These are phyloP conservation scores for Propithecus deckenii DNA, from an alignment of 2,797 vertebrate species.

Conservation along the genomic window DNA sequence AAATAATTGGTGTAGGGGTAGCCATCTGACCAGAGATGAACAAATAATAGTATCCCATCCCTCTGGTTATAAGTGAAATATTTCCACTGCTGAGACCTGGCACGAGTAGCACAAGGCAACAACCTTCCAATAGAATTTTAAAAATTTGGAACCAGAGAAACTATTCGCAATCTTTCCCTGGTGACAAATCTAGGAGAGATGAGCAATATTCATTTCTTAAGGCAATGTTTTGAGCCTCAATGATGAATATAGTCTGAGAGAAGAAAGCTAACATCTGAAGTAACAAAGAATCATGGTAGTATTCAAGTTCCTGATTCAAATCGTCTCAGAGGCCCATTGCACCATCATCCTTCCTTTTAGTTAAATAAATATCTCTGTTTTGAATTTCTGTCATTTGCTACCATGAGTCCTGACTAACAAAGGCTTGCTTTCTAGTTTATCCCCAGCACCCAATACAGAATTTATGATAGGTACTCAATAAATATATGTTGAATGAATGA, in stretches of 20 bases:
- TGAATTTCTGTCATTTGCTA: not conserved
- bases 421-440: not conserved
- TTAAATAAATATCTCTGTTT: not conserved
- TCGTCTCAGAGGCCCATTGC: not conserved
- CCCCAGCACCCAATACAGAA: not conserved
- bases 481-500: not conserved
- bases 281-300: not conserved
- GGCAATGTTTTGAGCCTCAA: not conserved
- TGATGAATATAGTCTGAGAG: not conserved
- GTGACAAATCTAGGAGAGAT: not conserved
- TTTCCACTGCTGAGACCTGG: not conserved
- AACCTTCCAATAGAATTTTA: not conserved
- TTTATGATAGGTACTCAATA: not conserved
- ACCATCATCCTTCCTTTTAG: not conserved
- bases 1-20: not conserved
- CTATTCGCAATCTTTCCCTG: not conserved
- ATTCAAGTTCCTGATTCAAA: not conserved
- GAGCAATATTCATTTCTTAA: not conserved
- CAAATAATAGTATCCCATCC: not conserved
- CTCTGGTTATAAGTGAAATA: not conserved
- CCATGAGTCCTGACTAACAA: conserved; percentile 12
- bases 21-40: not conserved
- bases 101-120: not conserved
- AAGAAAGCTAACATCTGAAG: not conserved
- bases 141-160: conserved; percentile 26